These are phyloP conservation scores for Drosophila picticornis DNA, from an alignment of 2,888 invertebrate genomes.

Conservation along the genomic window DNA sequence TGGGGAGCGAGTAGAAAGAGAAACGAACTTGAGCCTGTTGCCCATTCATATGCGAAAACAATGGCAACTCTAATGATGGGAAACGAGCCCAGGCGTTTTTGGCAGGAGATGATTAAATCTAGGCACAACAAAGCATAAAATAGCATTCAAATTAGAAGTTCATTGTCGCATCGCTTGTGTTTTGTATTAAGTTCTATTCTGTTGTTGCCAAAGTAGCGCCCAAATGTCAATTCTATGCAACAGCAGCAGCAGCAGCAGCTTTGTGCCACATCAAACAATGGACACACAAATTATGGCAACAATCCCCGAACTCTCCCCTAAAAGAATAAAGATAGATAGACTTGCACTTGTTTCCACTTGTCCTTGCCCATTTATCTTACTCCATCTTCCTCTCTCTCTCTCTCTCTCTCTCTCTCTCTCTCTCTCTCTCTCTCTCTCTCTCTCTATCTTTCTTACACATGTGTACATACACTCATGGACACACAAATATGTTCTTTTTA, in stretches of 20 bases:
- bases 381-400: neutral
- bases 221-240: conserved; percentile 26
- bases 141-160: conserved; percentile 78
- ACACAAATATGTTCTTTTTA: neutral
- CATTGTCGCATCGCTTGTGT: conserved; percentile 62
- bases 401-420: neutral
- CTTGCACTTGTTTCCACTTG: conserved; percentile 3
- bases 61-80: conserved; percentile 74
- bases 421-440: too few relatives aligned
- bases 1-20: neutral
- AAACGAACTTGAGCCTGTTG: conserved; percentile 34
- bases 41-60: conserved; percentile 64
- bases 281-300: conserved; percentile 65
- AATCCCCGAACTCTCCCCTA: conserved; percentile 16
- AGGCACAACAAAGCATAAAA: conserved; percentile 69
- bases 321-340: neutral
- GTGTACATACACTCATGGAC: neutral
- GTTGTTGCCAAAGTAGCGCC: conserved; percentile 71
- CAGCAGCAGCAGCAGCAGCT: conserved; percentile 23
- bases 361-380: neutral
- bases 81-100: conserved; percentile 41
- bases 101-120: conserved; percentile 73
- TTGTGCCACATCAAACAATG: conserved; percentile 67
- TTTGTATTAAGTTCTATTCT: conserved; percentile 28
- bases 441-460: neutral